Base-by-base conservation (phyloP, 2,113 vertebrate genomes). In the Arizona elegans region DNA sequence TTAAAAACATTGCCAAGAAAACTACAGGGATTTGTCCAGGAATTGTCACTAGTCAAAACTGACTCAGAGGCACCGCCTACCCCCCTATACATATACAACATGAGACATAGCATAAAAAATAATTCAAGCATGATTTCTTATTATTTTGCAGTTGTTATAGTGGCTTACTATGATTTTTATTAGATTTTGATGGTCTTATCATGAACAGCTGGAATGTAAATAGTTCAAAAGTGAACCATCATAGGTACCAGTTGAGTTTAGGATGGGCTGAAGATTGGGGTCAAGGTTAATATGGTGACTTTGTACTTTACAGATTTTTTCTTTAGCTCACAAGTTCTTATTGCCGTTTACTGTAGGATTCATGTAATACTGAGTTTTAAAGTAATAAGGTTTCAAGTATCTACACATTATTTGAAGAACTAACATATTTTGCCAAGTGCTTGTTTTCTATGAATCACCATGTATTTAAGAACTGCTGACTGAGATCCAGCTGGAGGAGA, bases 401-500 rank as follows among this genome's bases (percentile, higher is more conserved):
- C 3, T 24, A 43, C 9, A 47, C 93, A 89, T 53, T 96, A 92
- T 96, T 93, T 90, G 85, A 95, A 92, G 59, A 96, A 93, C 96
- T 91, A 93, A 47, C 92, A 95, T n/a, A 47, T 88, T 95, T 90
- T 92, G 89, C 88, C 58, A 90, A 96, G 70, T 75, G 52, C 52
- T 59, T 94, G 62, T 10, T 0, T 0, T 91, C 8, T 8, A 9
- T 33, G 81, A 92, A 91, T 95, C 90, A 75, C 52, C 59, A 93
- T 95, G 89, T 94, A 81, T 91, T 94, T 92, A 93, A 95, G 91
- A 93, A 95, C 86, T 24, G 88, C 93, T 91, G 95, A 96, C 86
- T 86, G 95, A 93, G 56, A 23, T 95, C 94, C 95, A 89, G 90
- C 5, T 95, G 93, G 96, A 96, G 96, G 88, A 93, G 38, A 33